Percentiles rank a stretch among this genome's conserved stretches.
Conservation (phyloP, 2,888 invertebrate species). For the Lathronympha strigana region DNA sequence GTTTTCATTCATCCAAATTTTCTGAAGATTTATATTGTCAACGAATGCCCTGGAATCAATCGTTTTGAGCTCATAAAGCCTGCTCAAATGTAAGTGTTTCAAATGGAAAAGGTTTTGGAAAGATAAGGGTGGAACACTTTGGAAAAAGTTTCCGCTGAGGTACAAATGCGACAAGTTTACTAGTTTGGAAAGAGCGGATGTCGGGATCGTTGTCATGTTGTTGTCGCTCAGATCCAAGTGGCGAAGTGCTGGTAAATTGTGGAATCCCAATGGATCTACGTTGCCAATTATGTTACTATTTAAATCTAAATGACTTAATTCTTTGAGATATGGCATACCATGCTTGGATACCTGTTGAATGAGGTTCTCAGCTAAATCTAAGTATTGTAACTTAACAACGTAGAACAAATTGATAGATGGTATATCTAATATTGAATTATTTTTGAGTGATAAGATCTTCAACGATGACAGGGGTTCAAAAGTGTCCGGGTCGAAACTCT, state of each 20-base stretch:
- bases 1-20: conserved; percentile 91
- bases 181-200: conserved; percentile 89
- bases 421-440: conserved; percentile 91
- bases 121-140: conserved; percentile 88
- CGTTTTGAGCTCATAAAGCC: conserved; percentile 86
- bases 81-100: conserved; percentile 88
- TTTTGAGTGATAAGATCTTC: conserved; percentile 88
- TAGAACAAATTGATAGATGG: conserved; percentile 88
- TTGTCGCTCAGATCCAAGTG: conserved; percentile 92
- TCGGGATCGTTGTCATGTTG: conserved; percentile 91
- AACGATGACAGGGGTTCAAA: conserved; percentile 88
- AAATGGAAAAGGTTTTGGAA: conserved; percentile 93
- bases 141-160: conserved; percentile 91
- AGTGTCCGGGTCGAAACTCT: conserved; percentile 88
- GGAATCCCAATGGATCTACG: conserved; percentile 89
- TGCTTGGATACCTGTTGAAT: conserved; percentile 89
- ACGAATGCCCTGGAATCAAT: conserved; percentile 92
- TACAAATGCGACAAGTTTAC: conserved; percentile 90
- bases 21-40: conserved; percentile 92
- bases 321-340: conserved; percentile 89
- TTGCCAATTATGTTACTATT: conserved; percentile 90
- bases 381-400: conserved; percentile 86
- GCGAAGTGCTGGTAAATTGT: conserved; percentile 89
- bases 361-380: conserved; percentile 92
- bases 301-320: conserved; percentile 88